Conservation (phyloP, 2,797 vertebrate genomes). For the Fistularia commersonii region DNA sequence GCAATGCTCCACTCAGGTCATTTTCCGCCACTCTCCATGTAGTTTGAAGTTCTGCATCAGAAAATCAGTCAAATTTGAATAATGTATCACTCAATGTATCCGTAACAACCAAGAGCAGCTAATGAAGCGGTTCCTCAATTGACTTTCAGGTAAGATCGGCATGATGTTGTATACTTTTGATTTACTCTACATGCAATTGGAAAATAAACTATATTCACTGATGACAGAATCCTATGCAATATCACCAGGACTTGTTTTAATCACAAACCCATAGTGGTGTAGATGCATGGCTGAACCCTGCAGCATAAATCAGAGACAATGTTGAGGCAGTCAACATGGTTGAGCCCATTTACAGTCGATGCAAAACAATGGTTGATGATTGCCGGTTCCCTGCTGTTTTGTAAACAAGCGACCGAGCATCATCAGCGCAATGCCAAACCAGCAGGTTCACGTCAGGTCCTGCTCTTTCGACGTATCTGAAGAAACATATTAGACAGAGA, state of each 20-base stretch:
- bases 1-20: no score
- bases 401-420: slow-evolving; percentile 1
- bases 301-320: slow-evolving; percentile 33
- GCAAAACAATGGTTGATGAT: slow-evolving; percentile 23
- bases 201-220: no score
- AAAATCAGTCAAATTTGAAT: no score
- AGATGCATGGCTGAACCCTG: slow-evolving; percentile 22
- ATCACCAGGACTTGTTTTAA: slow-evolving; percentile 24
- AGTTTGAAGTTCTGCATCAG: no score
- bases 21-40: no score
- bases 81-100: no score
- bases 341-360: slow-evolving; percentile 12
- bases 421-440: neutral
- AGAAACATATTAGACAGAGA: neutral
- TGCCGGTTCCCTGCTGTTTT: slow-evolving; percentile 15
- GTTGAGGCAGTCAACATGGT: slow-evolving; percentile 24
- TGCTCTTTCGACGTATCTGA: neutral
- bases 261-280: slow-evolving; percentile 17
- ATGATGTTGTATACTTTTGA: no score
- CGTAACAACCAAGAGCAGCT: no score
- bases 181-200: no score
- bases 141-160: no score
- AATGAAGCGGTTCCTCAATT: no score
- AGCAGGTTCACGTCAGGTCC: slow-evolving; percentile 4
- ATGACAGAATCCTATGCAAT: neutral